A percentile compares a stretch with the other conserved stretches of the same genome.
phyloP scores from a whole-genome alignment of 2,888 invertebrate species.

The Petrolisthes cinctipes region DNA sequence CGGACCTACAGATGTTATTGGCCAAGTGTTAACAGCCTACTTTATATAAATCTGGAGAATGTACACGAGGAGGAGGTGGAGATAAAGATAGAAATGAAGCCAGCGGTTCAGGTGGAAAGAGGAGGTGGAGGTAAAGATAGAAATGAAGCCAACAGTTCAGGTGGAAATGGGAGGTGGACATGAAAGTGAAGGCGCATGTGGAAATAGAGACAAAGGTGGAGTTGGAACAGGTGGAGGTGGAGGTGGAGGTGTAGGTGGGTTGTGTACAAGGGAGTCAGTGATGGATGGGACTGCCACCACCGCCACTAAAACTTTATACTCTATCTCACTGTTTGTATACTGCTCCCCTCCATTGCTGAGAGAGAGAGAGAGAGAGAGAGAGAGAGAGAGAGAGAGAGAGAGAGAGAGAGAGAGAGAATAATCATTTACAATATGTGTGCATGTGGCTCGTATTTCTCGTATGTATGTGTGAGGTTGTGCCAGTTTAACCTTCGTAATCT shows the following conservation, averaged over 20 bases:
- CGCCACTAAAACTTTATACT: background rate
- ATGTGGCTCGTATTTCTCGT: background rate
- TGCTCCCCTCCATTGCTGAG: no score
- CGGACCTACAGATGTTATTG: no score
- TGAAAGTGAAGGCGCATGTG: background rate
- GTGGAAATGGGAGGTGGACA: background rate
- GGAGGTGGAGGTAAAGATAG: background rate
- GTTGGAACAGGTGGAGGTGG: no score
- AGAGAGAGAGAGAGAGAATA: background rate
- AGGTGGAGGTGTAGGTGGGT: no score
- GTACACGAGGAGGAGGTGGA: no score
- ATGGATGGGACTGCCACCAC: no score
- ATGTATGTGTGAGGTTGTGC: background rate
- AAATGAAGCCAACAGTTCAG: background rate
- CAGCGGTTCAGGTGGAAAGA: slow-evolving; percentile 8
- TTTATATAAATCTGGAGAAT: no score
- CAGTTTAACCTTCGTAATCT: no score
- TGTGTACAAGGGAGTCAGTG: no score
- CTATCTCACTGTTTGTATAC: no score
- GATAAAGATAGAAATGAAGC: background rate
- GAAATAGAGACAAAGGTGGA: background rate
- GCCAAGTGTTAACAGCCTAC: no score
- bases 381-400: background rate
- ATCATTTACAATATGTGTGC: background rate
- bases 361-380: no score